Evolutionary conservation across 1,140 invertebrate species (phyloP), one percentile per base, ranked within the genome.

Genomic region (Proales similis): DNA sequence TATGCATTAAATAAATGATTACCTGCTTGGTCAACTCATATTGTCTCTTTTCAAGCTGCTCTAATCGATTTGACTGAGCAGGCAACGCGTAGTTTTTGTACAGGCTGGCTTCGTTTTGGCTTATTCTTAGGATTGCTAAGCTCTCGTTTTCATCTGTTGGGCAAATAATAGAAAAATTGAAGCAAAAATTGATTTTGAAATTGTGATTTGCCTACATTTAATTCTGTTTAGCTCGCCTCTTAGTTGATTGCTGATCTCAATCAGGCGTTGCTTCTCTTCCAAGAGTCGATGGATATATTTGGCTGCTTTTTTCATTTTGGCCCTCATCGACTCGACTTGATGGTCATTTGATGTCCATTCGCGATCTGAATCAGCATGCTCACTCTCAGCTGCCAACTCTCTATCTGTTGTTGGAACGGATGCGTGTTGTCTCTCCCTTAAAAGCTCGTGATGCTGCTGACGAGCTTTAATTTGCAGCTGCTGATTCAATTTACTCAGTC

Each of bases 171-270:
- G 1, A 11, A 45, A 7, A n/a, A n/a, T 11, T 11, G 11, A 2
- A 45, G 11, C 3, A 2, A 3, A 3, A 4, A 22, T 45, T 45
- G 9, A 2, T 2, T 2, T 11, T 11, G 11, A 45, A 45, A 45
- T 67, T n/a, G 7, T 60, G 17, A 14, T 3, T 6, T 22, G 22
- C 57, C 46, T 63, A 72, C 70, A 68, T 43, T 45, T 14, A n/a
- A 67, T 65, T 66, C 66, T 66, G 38, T 70, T 72, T 1, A 75
- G 63, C 64, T 73, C 69, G 6, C 69, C 68, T 38, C 72, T 64
- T n/a, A 72, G 66, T 47, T 69, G 69, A 63, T 74, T 75, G n/a
- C 72, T 70, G 22, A 74, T 66, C 43, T 73, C 72, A 39, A 72
- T 71, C 24, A 75, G 65, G 47, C 72, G 72, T 36, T 73, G 70